Percentiles rank a stretch among this genome's conserved stretches.
Evolutionary conservation across 2,113 vertebrate genomes (phyloP).

Genomic region (Dicaeum eximium): DNA sequence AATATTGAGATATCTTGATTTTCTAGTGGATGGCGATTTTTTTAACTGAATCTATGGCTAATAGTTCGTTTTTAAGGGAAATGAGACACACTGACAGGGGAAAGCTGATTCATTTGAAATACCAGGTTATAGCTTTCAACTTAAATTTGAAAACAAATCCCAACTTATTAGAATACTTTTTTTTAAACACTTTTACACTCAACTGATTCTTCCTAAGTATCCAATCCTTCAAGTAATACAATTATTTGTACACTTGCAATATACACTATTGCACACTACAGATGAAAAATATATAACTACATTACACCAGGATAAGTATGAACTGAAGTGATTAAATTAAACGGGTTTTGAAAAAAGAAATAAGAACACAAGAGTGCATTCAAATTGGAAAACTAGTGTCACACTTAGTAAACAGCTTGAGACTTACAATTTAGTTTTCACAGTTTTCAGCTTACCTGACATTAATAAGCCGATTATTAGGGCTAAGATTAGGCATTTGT

Average conservation of each 20-base stretch:
- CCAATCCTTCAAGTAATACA: neutral
- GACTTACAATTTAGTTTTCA: neutral
- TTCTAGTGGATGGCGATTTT: neutral
- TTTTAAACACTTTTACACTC: neutral
- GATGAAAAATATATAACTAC: neutral
- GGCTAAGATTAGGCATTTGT: neutral
- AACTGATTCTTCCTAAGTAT: neutral
- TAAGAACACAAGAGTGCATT: neutral
- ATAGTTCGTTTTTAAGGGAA: neutral
- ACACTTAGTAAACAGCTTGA: neutral
- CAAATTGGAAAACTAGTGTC: neutral
- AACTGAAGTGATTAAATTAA: neutral
- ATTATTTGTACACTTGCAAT: neutral
- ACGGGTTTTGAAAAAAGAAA: neutral
- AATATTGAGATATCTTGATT: neutral
- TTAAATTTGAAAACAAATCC: neutral
- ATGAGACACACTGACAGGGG: neutral
- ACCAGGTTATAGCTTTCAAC: neutral
- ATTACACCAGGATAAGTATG: neutral
- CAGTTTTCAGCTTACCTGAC: neutral
- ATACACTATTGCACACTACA: neutral
- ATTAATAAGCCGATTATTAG: neutral
- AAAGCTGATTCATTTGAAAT: neutral
- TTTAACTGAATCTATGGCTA: neutral
- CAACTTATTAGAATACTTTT: neutral